Base-by-base conservation (phyloP, 1,140 invertebrate species). In the roundworm (Caenorhabditis elegans) region DNA sequence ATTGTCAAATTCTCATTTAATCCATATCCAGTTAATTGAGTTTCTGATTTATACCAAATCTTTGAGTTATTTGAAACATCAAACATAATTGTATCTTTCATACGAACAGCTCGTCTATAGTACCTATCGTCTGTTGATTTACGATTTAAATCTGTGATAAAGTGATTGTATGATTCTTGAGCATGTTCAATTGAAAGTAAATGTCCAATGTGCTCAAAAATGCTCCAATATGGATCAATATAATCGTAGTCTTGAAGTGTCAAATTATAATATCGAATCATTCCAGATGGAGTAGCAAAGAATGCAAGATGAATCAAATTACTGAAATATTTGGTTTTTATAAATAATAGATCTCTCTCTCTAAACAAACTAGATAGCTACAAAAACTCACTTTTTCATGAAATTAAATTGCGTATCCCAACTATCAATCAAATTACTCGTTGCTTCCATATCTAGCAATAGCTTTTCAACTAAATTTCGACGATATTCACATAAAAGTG, bases 281-380 rank as follows among this genome's bases (percentile, higher is more conserved):
- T 39, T n/a, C 88, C 88, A 26, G 88, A 88, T 11, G 88, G 86
- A 24, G 88, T 80, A 13, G 86, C 80, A 47, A 89, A 90, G 79
- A 89, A 89, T 6, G 86, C 84, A 55, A 89, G 77, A 80, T 89
- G 88, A 39, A 90, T 79, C n/a, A 87, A 80, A 51, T 88, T 87
- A 19, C 80, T 83, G 26, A 53, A 81, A 48, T 11, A 8, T 43
- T 55, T 11, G n/a, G 8, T 11, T 28, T 55, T 55, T 55, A 22
- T 55, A 28, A 11, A n/a, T 55, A 28, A 11, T 55, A 10, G 8
- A 55, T 55, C 51, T 55, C 10, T 0, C 8, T 2, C 39, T 31
- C 1, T n/a, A 60, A 17, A 47, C 2, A 11, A 17, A 46, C n/a
- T n/a, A n/a, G n/a, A n/a, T n/a, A n/a, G n/a, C n/a, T n/a, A n/a